These are phyloP conservation scores for Lanius collurio DNA, from an alignment of 2,113 vertebrate species.

Conservation along the genomic window DNA sequence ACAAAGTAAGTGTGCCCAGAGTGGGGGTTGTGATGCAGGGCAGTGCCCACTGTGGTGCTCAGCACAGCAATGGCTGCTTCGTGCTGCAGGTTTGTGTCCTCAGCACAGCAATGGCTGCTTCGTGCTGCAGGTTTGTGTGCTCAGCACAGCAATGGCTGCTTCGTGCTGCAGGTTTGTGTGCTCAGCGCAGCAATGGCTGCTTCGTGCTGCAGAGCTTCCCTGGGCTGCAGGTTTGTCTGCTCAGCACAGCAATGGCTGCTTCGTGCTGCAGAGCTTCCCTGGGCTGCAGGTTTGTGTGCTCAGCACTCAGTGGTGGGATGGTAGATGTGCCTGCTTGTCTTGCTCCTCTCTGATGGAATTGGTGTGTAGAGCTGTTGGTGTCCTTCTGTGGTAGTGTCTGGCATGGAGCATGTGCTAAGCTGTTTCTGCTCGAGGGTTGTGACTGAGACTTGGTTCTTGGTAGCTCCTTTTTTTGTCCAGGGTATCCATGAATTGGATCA, in stretches of 20 bases:
- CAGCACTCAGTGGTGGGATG: neutral
- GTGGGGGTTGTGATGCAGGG: neutral
- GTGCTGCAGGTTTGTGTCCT: neutral
- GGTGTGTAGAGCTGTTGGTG: neutral
- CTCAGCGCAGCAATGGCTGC: accelerated
- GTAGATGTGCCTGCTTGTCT: neutral
- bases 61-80: accelerated
- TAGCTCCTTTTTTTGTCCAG: neutral
- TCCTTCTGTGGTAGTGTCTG: neutral
- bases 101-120: too few relatives aligned
- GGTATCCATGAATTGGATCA: neutral
- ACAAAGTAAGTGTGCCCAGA: conserved; percentile 73
- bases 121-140: neutral
- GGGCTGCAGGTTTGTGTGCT: neutral
- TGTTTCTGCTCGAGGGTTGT: neutral
- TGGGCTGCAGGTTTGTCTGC: neutral
- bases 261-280: neutral
- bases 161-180: too few relatives aligned
- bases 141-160: too few relatives aligned
- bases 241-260: accelerated
- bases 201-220: neutral
- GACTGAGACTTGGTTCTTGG: neutral
- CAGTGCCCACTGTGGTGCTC: neutral
- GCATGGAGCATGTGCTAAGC: neutral
- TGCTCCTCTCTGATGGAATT: neutral